These are phyloP conservation scores for Gryon sp. DNA, from an alignment of 1,140 invertebrate genomes.

Conservation along the genomic window DNA sequence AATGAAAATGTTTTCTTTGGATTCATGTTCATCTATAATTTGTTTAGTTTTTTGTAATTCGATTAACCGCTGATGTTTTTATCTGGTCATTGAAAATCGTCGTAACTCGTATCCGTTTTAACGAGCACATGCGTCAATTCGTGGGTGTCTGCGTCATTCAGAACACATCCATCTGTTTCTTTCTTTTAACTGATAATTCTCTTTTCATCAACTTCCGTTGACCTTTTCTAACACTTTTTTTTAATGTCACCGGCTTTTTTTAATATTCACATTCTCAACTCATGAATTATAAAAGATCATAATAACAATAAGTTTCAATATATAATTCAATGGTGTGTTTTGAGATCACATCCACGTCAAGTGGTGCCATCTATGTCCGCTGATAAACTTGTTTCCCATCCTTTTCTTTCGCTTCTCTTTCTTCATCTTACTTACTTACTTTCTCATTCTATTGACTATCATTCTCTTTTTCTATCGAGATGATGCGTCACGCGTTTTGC, in stretches of 20 bases:
- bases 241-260: conserved; percentile 37
- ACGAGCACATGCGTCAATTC: conserved; percentile 53
- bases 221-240: conserved; percentile 32
- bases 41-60: no score
- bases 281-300: no score
- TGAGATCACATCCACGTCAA: neutral
- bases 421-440: no score
- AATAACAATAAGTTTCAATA: no score
- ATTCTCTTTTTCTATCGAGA: no score
- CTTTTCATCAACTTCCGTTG: conserved; percentile 39
- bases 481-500: conserved; percentile 24
- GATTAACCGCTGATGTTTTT: conserved; percentile 32
- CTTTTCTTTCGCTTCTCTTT: no score
- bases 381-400: no score
- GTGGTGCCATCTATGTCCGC: conserved; percentile 22
- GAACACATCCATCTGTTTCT: conserved; percentile 65
- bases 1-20: no score
- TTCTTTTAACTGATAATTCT: conserved; percentile 19
- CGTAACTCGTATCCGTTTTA: conserved; percentile 11
- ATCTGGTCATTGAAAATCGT: conserved; percentile 33
- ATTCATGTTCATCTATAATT: no score
- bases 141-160: conserved; percentile 72
- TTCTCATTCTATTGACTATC: no score
- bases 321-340: neutral
- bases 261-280: conserved; percentile 20